Evolutionary conservation across 2,113 vertebrate species (phyloP), one percentile per base, ranked within the genome.

Genomic region (Mormoops blainvillei): DNA sequence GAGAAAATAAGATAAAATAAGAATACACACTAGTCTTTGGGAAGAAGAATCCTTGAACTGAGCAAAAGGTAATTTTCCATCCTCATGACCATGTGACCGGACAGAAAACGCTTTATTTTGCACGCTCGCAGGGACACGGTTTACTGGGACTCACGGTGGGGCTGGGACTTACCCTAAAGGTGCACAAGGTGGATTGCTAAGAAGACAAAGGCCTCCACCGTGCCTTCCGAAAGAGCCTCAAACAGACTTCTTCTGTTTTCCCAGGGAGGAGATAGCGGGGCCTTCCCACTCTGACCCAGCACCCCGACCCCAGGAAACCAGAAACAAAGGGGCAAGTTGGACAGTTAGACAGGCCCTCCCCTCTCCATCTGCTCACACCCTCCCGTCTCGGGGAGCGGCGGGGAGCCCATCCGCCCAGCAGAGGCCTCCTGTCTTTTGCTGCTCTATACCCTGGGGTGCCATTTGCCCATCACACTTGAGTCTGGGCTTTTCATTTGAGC

Each of bases 401-500:
- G 74, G 89, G 95, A 98, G 97, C 97, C 87, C 97, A 56, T 96
- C 96, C 18, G 65, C n/a, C 70, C 96, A 95, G 91, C 95, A 94
- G 97, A 98, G 96, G 97, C 97, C 97, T 68, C 4, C 88, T 81
- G 54, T 91, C 52, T 97, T 91, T 61, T 68, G 87, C 96, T 94
- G 93, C 97, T 83, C 45, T 93, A 94, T 96, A 88, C 97, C 97
- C 96, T 77, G 54, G 93, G 97, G 97, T 93, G 78, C 96, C 96
- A 95, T 97, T 96, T 76, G 76, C 96, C 89, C 89, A 87, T 97
- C 94, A 97, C 96, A 91, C 94, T 94, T 94, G 93, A 94, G 96
- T 93, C 97, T 96, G 96, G 92, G 94, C 96, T 97, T 98, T 98
- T 98, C 96, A 96, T 97, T 96, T 97, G 94, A 95, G 94, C 96